Percentiles rank a stretch among this genome's conserved stretches.
phyloP scores from a whole-genome alignment of 2,113 vertebrate genomes.

The Psilopsiagon aymara region DNA sequence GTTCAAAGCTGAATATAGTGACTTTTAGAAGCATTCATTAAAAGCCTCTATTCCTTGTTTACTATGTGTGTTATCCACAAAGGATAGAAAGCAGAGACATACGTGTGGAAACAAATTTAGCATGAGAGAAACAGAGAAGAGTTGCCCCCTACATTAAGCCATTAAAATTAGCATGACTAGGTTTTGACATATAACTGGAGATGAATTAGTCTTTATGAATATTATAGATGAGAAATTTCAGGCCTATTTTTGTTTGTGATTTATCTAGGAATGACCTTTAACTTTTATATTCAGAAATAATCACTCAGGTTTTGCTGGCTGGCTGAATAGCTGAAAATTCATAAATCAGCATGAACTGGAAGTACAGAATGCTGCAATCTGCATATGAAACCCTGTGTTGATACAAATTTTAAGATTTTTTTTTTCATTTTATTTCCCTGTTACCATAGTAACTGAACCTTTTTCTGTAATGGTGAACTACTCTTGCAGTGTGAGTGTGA shows the following conservation, averaged over 20 bases:
- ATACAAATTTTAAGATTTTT: not conserved
- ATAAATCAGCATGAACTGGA: not conserved
- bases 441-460: conserved; percentile 1
- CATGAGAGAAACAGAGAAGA: not conserved
- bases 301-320: not conserved
- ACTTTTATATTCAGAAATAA: not conserved
- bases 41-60: not conserved
- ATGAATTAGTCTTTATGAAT: not conserved
- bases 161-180: not conserved
- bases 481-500: not conserved
- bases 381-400: not conserved
- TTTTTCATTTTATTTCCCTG: accelerated
- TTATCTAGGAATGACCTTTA: not conserved
- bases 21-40: not conserved
- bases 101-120: not conserved
- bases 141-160: not conserved
- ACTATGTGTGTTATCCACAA: not conserved
- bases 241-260: not conserved
- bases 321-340: not conserved
- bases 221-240: not conserved
- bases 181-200: not conserved
- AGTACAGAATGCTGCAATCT: not conserved
- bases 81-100: not conserved
- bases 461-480: not conserved
- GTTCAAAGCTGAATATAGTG: not conserved